Conservation (phyloP, 2,797 vertebrate genomes). For the Anisognathus igniventris region DNA sequence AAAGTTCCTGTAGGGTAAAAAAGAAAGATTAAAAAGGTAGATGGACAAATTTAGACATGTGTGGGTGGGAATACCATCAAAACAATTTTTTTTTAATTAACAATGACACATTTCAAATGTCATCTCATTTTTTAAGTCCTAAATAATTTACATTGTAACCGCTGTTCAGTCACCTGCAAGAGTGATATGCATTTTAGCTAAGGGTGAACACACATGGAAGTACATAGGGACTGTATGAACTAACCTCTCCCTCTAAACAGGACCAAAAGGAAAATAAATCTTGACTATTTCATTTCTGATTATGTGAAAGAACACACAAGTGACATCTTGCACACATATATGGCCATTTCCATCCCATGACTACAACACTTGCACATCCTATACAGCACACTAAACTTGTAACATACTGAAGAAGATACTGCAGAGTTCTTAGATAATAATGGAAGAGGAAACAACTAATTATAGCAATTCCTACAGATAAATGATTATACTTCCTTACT, state of each 20-base stretch:
- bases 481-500: background rate
- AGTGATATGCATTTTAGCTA: background rate
- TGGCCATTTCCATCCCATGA: background rate
- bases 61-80: background rate
- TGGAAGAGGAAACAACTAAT: background rate
- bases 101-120: background rate
- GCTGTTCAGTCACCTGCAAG: background rate
- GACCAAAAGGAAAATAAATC: background rate
- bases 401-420: background rate
- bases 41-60: background rate
- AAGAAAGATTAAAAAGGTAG: background rate
- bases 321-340: background rate
- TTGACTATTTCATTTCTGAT: background rate
- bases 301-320: background rate
- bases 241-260: background rate
- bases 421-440: background rate
- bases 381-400: background rate
- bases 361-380: background rate
- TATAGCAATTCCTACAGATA: background rate
- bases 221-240: background rate
- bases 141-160: background rate
- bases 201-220: background rate
- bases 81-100: background rate
- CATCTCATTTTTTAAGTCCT: background rate
- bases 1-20: background rate